A percentile compares a stretch with the other conserved stretches of the same genome.
phyloP scores from a whole-genome alignment of 1,140 invertebrate genomes.

The Formica selysi region DNA sequence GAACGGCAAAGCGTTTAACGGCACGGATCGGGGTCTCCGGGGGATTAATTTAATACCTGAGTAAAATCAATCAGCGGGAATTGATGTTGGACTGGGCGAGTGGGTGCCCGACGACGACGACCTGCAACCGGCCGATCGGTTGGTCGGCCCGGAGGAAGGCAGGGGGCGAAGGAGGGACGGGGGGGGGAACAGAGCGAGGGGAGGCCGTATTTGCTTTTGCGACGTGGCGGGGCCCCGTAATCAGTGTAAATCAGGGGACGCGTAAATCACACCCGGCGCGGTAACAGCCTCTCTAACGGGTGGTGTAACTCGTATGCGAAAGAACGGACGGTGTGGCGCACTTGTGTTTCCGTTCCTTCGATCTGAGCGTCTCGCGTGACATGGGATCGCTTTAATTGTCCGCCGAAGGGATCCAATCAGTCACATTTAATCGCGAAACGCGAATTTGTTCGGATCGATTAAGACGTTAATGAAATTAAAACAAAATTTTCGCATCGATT shows the following conservation, averaged over 20 bases:
- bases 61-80: constrained; percentile 85
- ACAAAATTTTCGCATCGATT: background rate
- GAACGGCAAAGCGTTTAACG: constrained; percentile 49
- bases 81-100: constrained; percentile 80
- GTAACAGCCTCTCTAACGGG: constrained; percentile 82
- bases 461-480: background rate
- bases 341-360: constrained; percentile 28
- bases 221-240: constrained; percentile 83
- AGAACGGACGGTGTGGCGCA: constrained; percentile 37
- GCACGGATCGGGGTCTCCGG: constrained; percentile 54
- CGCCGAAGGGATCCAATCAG: background rate
- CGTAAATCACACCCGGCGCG: constrained; percentile 85
- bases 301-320: constrained; percentile 66
- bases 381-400: constrained; percentile 8
- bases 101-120: constrained; percentile 74
- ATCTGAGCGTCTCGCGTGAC: background rate
- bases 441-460: constrained; percentile 6
- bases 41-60: constrained; percentile 84
- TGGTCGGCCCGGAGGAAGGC: constrained; percentile 40
- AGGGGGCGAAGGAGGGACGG: constrained; percentile 35
- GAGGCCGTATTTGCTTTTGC: constrained; percentile 83
- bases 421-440: background rate
- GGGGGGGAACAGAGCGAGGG: constrained; percentile 38
- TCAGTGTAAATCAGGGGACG: constrained; percentile 86
- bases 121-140: constrained; percentile 57